Conservation (phyloP, 2,113 vertebrate species). For the Dromaius novaehollandiae region DNA sequence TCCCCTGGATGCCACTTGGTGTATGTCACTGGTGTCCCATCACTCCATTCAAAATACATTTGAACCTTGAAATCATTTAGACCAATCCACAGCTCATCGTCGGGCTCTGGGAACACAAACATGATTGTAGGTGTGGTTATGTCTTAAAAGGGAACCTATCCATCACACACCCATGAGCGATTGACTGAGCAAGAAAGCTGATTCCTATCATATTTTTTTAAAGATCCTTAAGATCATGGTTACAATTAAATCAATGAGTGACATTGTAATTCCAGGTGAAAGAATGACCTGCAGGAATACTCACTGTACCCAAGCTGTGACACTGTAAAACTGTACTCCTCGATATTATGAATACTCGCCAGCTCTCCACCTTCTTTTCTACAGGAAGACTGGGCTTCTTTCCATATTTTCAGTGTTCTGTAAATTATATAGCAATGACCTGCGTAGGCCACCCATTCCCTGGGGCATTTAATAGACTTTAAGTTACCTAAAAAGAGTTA, state of each 20-base stretch:
- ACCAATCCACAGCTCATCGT: conserved; percentile 91
- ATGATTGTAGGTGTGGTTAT: neutral
- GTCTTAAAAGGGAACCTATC: neutral
- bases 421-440: conserved; percentile 89
- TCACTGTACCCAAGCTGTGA: conserved; percentile 92
- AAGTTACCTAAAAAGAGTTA: conserved; percentile 69
- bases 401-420: conserved; percentile 84
- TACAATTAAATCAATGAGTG: neutral
- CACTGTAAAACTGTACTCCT: conserved; percentile 90
- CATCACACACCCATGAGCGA: neutral
- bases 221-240: neutral
- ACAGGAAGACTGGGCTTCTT: conserved; percentile 82
- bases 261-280: neutral
- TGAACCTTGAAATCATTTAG: conserved; percentile 87
- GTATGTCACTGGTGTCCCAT: conserved; percentile 88
- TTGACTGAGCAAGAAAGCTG: neutral
- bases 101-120: conserved; percentile 73
- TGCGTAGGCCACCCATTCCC: conserved; percentile 85
- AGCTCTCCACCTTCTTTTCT: conserved; percentile 88
- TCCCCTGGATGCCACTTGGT: conserved; percentile 87
- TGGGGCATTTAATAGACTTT: conserved; percentile 80
- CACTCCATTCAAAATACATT: conserved; percentile 94
- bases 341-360: conserved; percentile 87
- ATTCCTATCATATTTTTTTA: neutral
- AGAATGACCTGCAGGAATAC: conserved; percentile 30